A percentile compares a stretch with the other conserved stretches of the same genome.
These are phyloP conservation scores for Nineta flava DNA, from an alignment of 2,888 invertebrate genomes.

Conservation along the genomic window DNA sequence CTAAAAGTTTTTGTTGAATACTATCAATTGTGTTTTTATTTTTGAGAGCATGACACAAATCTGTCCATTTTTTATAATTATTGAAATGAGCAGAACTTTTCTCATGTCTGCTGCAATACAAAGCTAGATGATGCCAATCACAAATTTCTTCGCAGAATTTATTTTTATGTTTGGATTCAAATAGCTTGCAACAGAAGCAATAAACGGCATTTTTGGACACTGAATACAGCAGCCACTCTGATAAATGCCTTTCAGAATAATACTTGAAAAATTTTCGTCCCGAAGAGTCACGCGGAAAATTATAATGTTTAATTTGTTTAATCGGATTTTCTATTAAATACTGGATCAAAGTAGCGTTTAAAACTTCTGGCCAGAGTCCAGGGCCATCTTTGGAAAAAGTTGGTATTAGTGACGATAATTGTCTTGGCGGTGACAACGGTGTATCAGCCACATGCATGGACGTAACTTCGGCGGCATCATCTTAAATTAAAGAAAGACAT, in stretches of 20 bases:
- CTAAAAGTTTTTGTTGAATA: conserved; percentile 10
- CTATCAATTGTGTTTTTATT: conserved; percentile 10
- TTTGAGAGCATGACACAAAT: conserved; percentile 9
- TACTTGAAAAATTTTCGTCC: conserved; percentile 10
- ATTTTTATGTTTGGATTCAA: conserved; percentile 9
- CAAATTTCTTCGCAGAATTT: conserved; percentile 4
- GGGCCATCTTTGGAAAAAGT: too few species aligned
- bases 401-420: too few species aligned
- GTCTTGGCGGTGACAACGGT: too few species aligned
- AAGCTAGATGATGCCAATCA: conserved; percentile 12
- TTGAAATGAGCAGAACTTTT: conserved; percentile 11
- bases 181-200: conserved; percentile 11
- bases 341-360: too few species aligned
- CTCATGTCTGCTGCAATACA: conserved; percentile 9
- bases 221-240: conserved; percentile 11
- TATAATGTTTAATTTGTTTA: conserved; percentile 10
- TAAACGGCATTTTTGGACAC: conserved; percentile 10
- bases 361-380: too few species aligned
- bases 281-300: conserved; percentile 13
- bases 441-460: too few species aligned
- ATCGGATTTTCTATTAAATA: neutral
- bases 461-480: too few species aligned
- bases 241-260: conserved; percentile 9
- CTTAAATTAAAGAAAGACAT: too few species aligned
- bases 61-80: conserved; percentile 10